Percentiles rank a stretch among this genome's conserved stretches.
These are phyloP conservation scores for Molothrus ater DNA, from an alignment of 2,797 vertebrate genomes.

Conservation along the genomic window DNA sequence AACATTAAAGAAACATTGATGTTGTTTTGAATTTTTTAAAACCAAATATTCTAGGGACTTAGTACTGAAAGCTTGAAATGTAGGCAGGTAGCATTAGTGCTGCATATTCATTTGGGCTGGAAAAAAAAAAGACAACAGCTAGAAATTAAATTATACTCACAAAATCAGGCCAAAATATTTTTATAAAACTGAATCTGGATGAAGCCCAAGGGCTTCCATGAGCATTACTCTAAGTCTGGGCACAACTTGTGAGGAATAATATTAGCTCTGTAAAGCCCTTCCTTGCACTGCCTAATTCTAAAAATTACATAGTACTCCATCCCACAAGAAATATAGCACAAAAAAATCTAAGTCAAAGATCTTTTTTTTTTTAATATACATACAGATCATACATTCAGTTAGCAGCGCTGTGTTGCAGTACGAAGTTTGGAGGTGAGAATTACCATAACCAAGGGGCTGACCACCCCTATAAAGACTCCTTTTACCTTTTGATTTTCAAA, in stretches of 20 bases:
- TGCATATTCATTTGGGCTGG: background rate
- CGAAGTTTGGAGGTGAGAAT: background rate
- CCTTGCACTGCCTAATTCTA: background rate
- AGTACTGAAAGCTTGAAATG: background rate
- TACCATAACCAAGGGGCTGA: background rate
- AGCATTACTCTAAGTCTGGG: background rate
- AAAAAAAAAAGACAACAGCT: background rate
- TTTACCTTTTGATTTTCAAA: background rate
- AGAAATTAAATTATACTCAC: background rate
- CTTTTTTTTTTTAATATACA: background rate
- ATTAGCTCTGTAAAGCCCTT: background rate
- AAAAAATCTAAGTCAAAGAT: background rate
- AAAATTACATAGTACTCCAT: background rate
- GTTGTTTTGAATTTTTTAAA: background rate
- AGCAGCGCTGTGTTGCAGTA: background rate
- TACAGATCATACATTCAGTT: background rate
- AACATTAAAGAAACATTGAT: background rate
- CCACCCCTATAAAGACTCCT: background rate
- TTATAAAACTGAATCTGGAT: background rate
- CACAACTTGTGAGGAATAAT: background rate
- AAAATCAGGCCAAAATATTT: background rate
- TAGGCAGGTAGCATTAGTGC: background rate
- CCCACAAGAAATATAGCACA: background rate
- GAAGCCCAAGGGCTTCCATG: background rate
- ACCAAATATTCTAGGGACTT: background rate